Conservation (phyloP, 1,140 invertebrate species). For the Luehdorfia chinensis region DNA sequence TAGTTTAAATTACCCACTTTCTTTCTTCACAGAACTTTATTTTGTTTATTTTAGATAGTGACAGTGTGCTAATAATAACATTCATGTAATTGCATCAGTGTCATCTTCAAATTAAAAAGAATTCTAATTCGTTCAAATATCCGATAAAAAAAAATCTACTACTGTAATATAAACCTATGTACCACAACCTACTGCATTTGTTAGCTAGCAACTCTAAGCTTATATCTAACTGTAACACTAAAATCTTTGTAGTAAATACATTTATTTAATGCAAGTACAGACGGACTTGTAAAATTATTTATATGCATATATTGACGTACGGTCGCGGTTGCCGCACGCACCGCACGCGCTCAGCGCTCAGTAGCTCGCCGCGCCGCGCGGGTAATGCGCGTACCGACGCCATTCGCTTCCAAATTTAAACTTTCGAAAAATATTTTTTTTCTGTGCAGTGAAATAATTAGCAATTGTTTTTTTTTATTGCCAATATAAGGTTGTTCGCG, state of each 20-base stretch:
- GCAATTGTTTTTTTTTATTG: constrained; percentile 27
- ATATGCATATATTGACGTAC: not conserved
- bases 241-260: constrained; percentile 3
- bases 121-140: too few species aligned
- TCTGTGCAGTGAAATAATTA: constrained; percentile 19
- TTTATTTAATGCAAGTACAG: constrained; percentile 4
- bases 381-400: constrained; percentile 31
- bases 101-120: too few species aligned
- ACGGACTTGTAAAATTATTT: constrained; percentile 2
- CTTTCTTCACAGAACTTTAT: too few species aligned
- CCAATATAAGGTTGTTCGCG: not conserved
- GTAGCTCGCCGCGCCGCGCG: constrained; percentile 37
- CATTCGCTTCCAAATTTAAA: constrained; percentile 12
- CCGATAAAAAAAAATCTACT: too few species aligned
- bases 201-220: too few species aligned
- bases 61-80: too few species aligned
- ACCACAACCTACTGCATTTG: too few species aligned
- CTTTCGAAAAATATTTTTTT: constrained; percentile 14
- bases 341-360: constrained; percentile 27
- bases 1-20: too few species aligned
- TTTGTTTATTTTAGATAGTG: too few species aligned
- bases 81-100: too few species aligned
- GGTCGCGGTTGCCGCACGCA: not conserved
- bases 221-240: not conserved
- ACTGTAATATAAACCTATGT: too few species aligned